Base-by-base conservation (phyloP, 2,888 invertebrate genomes). In the Baccha elongata region DNA sequence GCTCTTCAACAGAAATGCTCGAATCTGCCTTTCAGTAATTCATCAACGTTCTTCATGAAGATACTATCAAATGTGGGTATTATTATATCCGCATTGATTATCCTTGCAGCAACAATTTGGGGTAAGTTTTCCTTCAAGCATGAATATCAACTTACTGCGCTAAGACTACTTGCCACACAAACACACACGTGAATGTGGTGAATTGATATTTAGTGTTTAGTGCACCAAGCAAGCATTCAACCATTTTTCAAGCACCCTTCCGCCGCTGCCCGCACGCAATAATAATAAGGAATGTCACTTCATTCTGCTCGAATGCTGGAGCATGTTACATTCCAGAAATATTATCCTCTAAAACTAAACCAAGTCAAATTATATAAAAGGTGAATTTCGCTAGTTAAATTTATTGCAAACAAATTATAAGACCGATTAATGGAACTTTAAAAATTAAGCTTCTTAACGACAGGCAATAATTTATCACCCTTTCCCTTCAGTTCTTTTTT, bases 11-110 rank as follows among this genome's bases (percentile, higher is more conserved):
- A 86, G 50, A 88, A 88, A 84, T 91, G 91, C 73, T 84, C 88
- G 15, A 85, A 40, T 32, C 85, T 87, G 44, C 86, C 88, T 2
- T 87, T 88, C 35, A 86, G 81, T 7, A 87, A 86, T 80, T 86
- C 88, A 78, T 85, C 87, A 53, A 85, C 76, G 0, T 67, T 88
- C 62, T 58, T 89, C 15, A 86, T 87, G 52, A 87, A 87, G 60
- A 48, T 90, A 32, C 72, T 89, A 48, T 89, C 90, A 37, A 89
- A 90, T 86, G 78, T 90, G 69, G 89, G 89, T 50, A 85, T 89
- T 58, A 87, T 90, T 26, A 84, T 89, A 40, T 88, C 88, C 13
- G 87, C 86, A n/a, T 75, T 88, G 29, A 65, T 89, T 68, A 84
- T 89, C 48, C 84, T 89, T 60, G 85, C 86, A 62, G 85, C 86